Evolutionary conservation across 2,888 invertebrate genomes (phyloP).

Genomic region (Drosophila paranaensis): DNA sequence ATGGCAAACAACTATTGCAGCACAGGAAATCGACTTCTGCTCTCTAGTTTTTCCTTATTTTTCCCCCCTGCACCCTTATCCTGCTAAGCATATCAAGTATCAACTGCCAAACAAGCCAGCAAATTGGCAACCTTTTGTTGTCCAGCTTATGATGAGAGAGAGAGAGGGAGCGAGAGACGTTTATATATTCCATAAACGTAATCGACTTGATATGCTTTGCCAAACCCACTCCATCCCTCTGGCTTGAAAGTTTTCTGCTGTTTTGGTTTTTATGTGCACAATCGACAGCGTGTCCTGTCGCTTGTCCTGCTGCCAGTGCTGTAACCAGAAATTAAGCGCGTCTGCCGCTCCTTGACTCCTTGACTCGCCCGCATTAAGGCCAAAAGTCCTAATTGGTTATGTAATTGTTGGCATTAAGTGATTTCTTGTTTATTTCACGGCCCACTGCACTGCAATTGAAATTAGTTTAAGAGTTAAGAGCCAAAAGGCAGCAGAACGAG

Average conservation of each 20-base stretch:
- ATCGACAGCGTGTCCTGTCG: conserved; percentile 27
- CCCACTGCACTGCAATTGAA: conserved; percentile 60
- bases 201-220: conserved; percentile 58
- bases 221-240: not conserved
- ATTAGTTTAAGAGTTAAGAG: conserved; percentile 42
- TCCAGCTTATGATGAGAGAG: conserved; percentile 38
- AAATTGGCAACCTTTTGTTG: conserved; percentile 69
- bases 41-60: not conserved
- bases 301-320: conserved; percentile 31
- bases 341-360: conserved; percentile 24
- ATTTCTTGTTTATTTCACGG: conserved; percentile 78
- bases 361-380: conserved; percentile 36
- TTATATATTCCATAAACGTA: conserved; percentile 68
- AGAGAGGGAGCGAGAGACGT: not conserved
- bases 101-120: conserved; percentile 72
- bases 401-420: conserved; percentile 79
- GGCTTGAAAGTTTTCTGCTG: conserved; percentile 52
- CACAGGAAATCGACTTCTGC: conserved; percentile 3
- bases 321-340: conserved; percentile 50
- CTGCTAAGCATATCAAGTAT: conserved; percentile 71
- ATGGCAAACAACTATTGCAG: conserved; percentile 27
- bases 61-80: conserved; percentile 24
- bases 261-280: conserved; percentile 54
- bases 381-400: conserved; percentile 71
- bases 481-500: not conserved